phyloP scores from a whole-genome alignment of 2,888 invertebrate species.

The Helleia helle region DNA sequence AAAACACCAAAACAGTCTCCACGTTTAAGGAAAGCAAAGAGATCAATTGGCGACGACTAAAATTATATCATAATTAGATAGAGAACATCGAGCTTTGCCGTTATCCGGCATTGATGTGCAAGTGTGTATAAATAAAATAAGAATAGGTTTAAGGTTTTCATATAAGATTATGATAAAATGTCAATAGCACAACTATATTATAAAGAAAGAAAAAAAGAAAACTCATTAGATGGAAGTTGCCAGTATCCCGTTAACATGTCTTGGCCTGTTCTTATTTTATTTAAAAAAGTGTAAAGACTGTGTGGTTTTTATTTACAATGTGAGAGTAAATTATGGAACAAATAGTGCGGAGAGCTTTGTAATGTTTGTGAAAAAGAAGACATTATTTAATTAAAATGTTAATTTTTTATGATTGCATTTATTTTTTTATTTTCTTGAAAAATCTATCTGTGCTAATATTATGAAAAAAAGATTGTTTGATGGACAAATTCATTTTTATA shows the following conservation, averaged over 20 bases:
- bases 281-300: constrained; percentile 39
- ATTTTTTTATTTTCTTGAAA: constrained; percentile 1
- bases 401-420: constrained; percentile 37
- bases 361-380: constrained; percentile 55
- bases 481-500: too few species aligned
- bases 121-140: constrained; percentile 43
- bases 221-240: too few species aligned
- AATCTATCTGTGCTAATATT: too few species aligned
- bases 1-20: constrained; percentile 80
- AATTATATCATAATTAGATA: constrained; percentile 17
- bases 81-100: constrained; percentile 22
- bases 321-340: constrained; percentile 69
- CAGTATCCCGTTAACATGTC: too few species aligned
- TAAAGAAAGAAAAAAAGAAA: constrained; percentile 2
- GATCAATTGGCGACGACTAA: constrained; percentile 81
- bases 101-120: constrained; percentile 18
- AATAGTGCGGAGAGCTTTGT: constrained; percentile 59
- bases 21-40: constrained; percentile 84
- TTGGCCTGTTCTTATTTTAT: constrained; percentile 42
- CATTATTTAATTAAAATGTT: constrained; percentile 69
- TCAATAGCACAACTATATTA: constrained; percentile 10
- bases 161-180: constrained; percentile 2
- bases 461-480: too few species aligned
- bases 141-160: constrained; percentile 30
- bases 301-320: constrained; percentile 54